Evolutionary conservation across 2,113 vertebrate genomes (phyloP), one percentile per base, ranked within the genome.

Genomic region (Muntiacus reevesi): DNA sequence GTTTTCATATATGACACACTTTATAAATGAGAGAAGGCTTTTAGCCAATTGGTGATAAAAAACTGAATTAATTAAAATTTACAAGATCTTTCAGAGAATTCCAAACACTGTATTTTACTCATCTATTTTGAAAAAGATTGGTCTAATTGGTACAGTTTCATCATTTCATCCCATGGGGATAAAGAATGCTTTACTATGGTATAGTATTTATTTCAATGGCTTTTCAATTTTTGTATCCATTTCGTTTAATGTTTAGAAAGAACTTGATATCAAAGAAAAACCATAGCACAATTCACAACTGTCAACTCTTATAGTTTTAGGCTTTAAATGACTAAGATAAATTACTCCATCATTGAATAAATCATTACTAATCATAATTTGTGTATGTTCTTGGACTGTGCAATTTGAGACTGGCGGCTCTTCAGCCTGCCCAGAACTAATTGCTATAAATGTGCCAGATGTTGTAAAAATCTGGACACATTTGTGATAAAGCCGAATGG

Each of bases 371-470:
- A 98, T 98, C 95, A 98, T 95, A 98, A 98, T 98, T 97, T 98
- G 98, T 98, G 47, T 96, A 96, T 97, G 95, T 96, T 96, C 97
- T 97, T 98, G 95, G 98, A 98, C 92, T 98, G 83, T 15, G 43
- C 96, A 98, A 97, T 98, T 97, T 97, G 91, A 96, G 87, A 96
- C 94, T 97, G 98, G 98, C 94, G 64, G 96, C 94, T 95, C 59
- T 94, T 89, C 95, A 98, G 98, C 87, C 97, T 98, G 98, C 96
- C 97, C 98, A 98, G 92, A 98, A 98, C 97, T 98, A 99, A 99
- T 99, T 99, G 96, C 97, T 97, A 98, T 98, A 98, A 99, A 98
- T 95, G 94, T 57, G 94, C 98, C 99, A 99, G 98, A 98, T 99
- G 98, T 97, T 97, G 54, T 98, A 98, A 98, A 98, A 99, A 98